phyloP scores from a whole-genome alignment of 1,140 invertebrate genomes.

The Zaprionus camerounensis region DNA sequence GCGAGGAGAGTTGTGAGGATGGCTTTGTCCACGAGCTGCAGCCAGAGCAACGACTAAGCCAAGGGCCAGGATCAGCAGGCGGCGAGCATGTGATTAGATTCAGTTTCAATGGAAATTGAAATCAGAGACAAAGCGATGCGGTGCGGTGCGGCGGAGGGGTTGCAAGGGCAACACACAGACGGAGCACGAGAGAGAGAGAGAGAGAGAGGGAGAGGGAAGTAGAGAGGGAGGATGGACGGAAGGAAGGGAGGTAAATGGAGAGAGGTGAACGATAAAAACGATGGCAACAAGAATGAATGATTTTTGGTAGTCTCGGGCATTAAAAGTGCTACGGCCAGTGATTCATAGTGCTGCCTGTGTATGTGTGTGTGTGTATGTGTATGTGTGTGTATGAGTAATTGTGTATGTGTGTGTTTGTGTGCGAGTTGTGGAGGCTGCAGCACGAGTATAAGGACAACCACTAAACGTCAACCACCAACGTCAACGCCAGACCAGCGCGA shows the following conservation, averaged over 20 bases:
- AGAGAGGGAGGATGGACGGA: neutral
- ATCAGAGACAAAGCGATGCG: constrained; percentile 71
- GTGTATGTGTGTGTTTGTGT: constrained; percentile 16
- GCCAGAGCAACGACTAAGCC: constrained; percentile 31
- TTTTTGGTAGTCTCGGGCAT: constrained; percentile 24
- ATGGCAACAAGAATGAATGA: constrained; percentile 39
- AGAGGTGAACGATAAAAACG: constrained; percentile 24
- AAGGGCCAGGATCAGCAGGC: constrained; percentile 64
- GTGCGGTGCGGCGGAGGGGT: constrained; percentile 44
- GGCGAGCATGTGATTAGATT: constrained; percentile 79
- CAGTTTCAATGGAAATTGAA: constrained; percentile 83
- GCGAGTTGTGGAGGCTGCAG: constrained; percentile 58
- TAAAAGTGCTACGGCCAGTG: constrained; percentile 38
- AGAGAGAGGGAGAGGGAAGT: neutral
- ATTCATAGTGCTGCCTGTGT: constrained; percentile 29
- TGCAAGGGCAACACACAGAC: constrained; percentile 38
- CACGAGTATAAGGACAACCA: constrained; percentile 65
- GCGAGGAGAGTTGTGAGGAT: constrained; percentile 5
- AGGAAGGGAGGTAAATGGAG: constrained; percentile 5
- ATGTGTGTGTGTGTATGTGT: neutral
- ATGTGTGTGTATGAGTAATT: constrained; percentile 14
- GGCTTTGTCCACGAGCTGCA: constrained; percentile 26
- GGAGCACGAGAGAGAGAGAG: no score
- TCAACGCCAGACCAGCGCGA: constrained; percentile 60
- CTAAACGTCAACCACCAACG: constrained; percentile 81